Evolutionary conservation across 2,797 vertebrate genomes (phyloP).

Genomic region (Sebastes variabilis): DNA sequence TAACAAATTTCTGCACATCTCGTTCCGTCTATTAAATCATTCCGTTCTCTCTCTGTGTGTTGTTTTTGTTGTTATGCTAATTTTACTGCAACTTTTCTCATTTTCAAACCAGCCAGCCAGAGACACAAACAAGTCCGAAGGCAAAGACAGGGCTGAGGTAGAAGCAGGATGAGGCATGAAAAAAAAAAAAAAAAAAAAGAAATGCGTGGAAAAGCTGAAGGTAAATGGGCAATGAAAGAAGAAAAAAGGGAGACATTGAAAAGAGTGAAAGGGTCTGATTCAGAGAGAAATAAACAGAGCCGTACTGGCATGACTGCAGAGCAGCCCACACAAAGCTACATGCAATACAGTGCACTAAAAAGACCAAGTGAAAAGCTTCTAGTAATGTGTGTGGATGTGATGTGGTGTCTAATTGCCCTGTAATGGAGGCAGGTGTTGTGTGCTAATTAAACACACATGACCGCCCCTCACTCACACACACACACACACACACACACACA

Average conservation of each 20-base stretch:
- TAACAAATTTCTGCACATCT: background rate
- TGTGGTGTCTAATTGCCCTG: conserved; percentile 49
- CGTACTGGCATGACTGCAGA: background rate
- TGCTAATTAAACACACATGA: conserved; percentile 58
- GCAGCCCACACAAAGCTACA: background rate
- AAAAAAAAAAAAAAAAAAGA: background rate
- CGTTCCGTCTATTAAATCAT: background rate
- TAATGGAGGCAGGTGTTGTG: conserved; percentile 60
- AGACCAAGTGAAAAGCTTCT: conserved; percentile 3
- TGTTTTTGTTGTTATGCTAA: background rate
- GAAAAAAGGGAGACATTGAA: background rate
- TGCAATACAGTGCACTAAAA: background rate
- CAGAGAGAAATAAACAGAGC: conserved; percentile 12
- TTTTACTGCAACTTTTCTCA: background rate
- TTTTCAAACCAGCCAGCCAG: conserved; percentile 5
- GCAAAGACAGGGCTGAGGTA: background rate
- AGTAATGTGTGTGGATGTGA: conserved; percentile 43
- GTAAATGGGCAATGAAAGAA: conserved; percentile 5
- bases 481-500: conserved; percentile 35
- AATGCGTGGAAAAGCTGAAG: conserved; percentile 5
- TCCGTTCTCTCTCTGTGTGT: background rate
- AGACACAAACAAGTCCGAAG: background rate
- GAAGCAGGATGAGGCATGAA: background rate
- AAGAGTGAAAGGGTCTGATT: conserved; percentile 8
- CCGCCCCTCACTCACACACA: conserved; percentile 8